Percentiles rank a stretch among this genome's conserved stretches.
Evolutionary conservation across 1,140 invertebrate genomes (phyloP).

Genomic region (Tetramorium alpestre): DNA sequence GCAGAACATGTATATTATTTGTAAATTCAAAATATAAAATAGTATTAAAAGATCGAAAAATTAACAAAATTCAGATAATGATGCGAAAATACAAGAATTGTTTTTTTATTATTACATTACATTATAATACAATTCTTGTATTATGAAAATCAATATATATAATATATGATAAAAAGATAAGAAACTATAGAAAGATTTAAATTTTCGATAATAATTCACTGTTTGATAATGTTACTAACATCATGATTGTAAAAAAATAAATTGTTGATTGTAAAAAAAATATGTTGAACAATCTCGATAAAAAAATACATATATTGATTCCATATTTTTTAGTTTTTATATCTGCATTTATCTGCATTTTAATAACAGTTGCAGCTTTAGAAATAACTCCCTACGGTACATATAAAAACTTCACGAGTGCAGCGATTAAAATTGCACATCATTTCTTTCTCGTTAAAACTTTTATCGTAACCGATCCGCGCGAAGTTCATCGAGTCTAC

Average conservation of each 20-base stretch:
- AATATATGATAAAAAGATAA: not conserved
- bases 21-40: not conserved
- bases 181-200: not conserved
- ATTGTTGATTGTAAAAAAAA: not conserved
- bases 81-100: not conserved
- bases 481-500: slow-evolving; percentile 27
- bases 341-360: slow-evolving; percentile 35
- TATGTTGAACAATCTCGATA: not conserved
- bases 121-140: not conserved
- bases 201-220: not conserved
- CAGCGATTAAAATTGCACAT: slow-evolving; percentile 51
- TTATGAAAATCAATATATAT: not conserved
- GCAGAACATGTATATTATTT: not conserved
- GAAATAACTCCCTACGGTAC: slow-evolving; percentile 22
- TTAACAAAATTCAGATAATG: not conserved
- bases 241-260: not conserved
- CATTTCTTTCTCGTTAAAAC: slow-evolving; percentile 58
- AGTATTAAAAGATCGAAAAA: not conserved
- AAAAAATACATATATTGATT: not conserved
- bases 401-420: slow-evolving; percentile 15
- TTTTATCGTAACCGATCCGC: slow-evolving; percentile 41
- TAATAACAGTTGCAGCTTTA: slow-evolving; percentile 22
- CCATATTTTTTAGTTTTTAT: not conserved
- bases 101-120: not conserved
- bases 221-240: not conserved